Evolutionary conservation across 1,140 invertebrate species (phyloP).

Genomic region (Drosophila ohnishii): DNA sequence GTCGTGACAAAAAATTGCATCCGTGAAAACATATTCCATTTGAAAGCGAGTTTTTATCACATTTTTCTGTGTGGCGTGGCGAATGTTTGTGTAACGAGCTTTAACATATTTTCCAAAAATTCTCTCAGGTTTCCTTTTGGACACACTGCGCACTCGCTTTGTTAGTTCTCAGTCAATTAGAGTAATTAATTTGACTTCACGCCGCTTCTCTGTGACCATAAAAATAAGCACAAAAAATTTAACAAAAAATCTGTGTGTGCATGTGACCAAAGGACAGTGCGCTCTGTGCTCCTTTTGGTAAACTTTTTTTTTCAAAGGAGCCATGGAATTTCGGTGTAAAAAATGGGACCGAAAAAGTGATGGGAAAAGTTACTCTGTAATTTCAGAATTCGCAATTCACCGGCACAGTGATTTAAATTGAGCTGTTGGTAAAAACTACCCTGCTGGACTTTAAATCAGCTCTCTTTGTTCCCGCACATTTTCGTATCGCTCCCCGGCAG

Average conservation of each 20-base stretch:
- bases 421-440: slow-evolving; percentile 2
- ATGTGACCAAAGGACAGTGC: slow-evolving; percentile 6
- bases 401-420: slow-evolving; percentile 1
- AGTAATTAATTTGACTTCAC: slow-evolving; percentile 64
- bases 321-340: slow-evolving; percentile 1
- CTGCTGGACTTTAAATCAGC: slow-evolving; percentile 4
- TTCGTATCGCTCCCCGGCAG: slow-evolving; percentile 9
- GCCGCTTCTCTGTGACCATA: slow-evolving; percentile 28
- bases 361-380: slow-evolving; percentile 17
- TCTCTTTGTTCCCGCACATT: neutral
- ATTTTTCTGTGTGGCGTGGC: slow-evolving; percentile 3
- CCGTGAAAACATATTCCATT: slow-evolving; percentile 12
- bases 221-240: slow-evolving; percentile 5
- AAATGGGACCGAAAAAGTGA: slow-evolving; percentile 10
- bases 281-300: neutral
- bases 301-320: neutral
- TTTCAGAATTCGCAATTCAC: slow-evolving; percentile 1
- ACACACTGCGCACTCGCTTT: slow-evolving; percentile 37
- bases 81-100: slow-evolving; percentile 1
- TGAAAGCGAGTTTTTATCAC: neutral
- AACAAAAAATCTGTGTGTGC: slow-evolving; percentile 10
- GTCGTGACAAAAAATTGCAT: too few relatives aligned
- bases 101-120: neutral
- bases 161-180: slow-evolving; percentile 67
- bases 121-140: slow-evolving; percentile 7